Conservation (phyloP, 2,888 invertebrate species). For the Drosophila meridionalis region DNA sequence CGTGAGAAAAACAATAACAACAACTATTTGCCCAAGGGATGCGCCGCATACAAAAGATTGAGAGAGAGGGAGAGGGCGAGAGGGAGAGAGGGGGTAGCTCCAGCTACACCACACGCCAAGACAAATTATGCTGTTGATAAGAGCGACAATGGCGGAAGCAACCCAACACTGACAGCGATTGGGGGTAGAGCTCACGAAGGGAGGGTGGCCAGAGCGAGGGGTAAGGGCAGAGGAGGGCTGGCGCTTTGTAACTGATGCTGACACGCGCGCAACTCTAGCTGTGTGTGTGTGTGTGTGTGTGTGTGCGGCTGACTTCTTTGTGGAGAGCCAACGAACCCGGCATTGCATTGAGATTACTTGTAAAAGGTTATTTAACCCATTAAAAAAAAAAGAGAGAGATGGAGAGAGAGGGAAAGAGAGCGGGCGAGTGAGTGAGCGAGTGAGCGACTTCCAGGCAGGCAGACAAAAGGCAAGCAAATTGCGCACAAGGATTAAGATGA, state of each 20-base stretch:
- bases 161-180: conserved; percentile 34
- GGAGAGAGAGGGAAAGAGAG: not conserved
- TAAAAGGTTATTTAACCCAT: conserved; percentile 77
- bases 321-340: conserved; percentile 65
- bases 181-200: conserved; percentile 2
- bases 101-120: conserved; percentile 66
- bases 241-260: conserved; percentile 60
- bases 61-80: not conserved
- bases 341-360: conserved; percentile 64
- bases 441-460: conserved; percentile 2
- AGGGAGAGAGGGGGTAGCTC: not conserved
- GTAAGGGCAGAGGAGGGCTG: not conserved
- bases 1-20: conserved; percentile 57
- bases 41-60: conserved; percentile 19
- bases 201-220: not conserved
- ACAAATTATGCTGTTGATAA: conserved; percentile 80
- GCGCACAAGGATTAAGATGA: conserved; percentile 54
- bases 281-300: conserved; percentile 30
- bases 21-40: conserved; percentile 32
- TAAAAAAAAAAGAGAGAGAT: conserved; percentile 23
- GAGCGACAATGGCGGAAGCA: conserved; percentile 70
- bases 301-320: conserved; percentile 31
- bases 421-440: too few species aligned
- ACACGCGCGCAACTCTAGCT: conserved; percentile 56
- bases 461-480: conserved; percentile 44